Conservation (phyloP, 2,888 invertebrate genomes). For the Labia minor region DNA sequence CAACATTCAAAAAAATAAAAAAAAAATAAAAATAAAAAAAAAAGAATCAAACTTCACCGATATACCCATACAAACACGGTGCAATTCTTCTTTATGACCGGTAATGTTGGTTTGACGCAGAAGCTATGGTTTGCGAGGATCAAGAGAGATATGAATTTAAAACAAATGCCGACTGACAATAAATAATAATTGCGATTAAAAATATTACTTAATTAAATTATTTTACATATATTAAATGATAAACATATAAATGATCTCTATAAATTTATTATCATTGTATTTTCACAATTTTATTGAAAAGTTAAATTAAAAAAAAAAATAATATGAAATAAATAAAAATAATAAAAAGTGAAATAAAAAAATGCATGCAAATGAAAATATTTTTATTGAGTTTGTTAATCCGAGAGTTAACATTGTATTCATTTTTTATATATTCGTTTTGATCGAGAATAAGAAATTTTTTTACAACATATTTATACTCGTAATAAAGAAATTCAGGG, state of each 20-base stretch:
- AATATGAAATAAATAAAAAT: constrained; percentile 3
- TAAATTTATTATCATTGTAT: background rate
- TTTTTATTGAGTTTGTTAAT: no score
- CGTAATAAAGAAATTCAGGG: no score
- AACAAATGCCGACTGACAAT: background rate
- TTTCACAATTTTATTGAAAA: background rate
- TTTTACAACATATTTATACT: no score
- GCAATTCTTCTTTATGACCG: constrained; percentile 8
- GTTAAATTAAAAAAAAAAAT: background rate
- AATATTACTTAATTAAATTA: constrained; percentile 1
- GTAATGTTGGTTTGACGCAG: constrained; percentile 7
- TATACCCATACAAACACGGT: background rate
- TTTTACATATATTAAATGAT: background rate
- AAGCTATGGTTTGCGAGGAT: background rate
- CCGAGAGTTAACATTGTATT: no score
- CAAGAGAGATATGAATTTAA: constrained; percentile 13
- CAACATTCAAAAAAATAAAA: background rate
- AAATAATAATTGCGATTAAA: constrained; percentile 1
- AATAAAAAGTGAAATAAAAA: no score
- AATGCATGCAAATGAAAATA: no score
- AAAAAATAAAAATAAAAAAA: no score
- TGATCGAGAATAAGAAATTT: no score
- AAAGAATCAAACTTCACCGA: no score
- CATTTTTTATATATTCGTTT: no score
- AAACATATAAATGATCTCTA: background rate